Base-by-base conservation (phyloP, 2,888 invertebrate genomes). In the Tryphoninae sp. region DNA sequence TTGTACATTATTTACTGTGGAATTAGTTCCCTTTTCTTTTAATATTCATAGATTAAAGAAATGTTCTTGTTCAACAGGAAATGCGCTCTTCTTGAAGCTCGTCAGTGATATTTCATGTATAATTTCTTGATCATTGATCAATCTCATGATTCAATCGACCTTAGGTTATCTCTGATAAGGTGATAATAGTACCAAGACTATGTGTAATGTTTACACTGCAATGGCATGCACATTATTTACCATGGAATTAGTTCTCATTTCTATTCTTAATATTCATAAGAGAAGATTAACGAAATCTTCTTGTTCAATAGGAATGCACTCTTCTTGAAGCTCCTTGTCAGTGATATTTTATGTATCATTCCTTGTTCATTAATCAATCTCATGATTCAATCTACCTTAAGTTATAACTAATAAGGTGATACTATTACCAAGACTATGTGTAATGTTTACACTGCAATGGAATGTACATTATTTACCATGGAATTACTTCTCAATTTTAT, bases 31-130 rank as follows among this genome's bases (percentile, higher is more conserved):
- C 9, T 7, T 13, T 45, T 7, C 8, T 45, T 45, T 45, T 45
- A 8, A 45, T 11, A 45, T 11, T 11, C 19, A 26, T 33, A 53
- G 26, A 69, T 16, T 16, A 19, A 49, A 64, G 45, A 7, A 16
- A 19, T 75, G 7, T 72, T 11, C 72, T 45, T 80, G 65, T 78
- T 86, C 92, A 93, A 53, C 91, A 96, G 94, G 88, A 94, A 94
- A 90, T 96, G 96, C 91, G 95, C 95, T 26, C 92, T 96, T 78
- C 93, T 96, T 74, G 94, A 95, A 87, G 94, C 95, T 69, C 93
- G 95, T 81, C 93, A 95, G 87, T 96, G 96, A n/a, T n/a, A n/a
- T 2, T 23, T 23, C 23, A 2, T 23, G 23, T 1, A 23, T 23
- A 23, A 2, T 23, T 23, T 23, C 23, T 23, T 23, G 23, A 2